Conservation (phyloP, 2,113 vertebrate genomes). For the Indicator maculatus region DNA sequence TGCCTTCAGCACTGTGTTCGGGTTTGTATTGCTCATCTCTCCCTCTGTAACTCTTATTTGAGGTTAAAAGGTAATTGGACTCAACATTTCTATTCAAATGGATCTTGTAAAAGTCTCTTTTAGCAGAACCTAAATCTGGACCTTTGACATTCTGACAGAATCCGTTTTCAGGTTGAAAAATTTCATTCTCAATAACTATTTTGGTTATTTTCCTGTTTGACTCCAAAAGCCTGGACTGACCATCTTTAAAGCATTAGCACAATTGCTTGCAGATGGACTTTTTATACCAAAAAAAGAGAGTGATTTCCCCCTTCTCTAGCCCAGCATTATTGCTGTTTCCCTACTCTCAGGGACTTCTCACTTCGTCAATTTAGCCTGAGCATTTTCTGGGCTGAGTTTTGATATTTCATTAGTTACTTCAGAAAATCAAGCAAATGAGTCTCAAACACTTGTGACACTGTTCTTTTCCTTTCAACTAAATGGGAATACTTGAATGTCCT, state of each 20-base stretch:
- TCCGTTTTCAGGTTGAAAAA: conserved; percentile 18
- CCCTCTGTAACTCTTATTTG: background rate
- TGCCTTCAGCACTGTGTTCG: accelerated
- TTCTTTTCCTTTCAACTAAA: background rate
- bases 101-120: background rate
- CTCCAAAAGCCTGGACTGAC: background rate
- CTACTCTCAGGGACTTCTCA: background rate
- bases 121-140: background rate
- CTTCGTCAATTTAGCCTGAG: conserved; percentile 1
- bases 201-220: conserved; percentile 21
- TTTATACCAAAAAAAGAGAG: background rate
- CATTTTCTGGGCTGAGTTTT: background rate
- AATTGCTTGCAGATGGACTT: conserved; percentile 38
- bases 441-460: background rate
- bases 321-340: background rate
- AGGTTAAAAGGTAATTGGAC: background rate
- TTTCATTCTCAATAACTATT: background rate
- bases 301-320: background rate
- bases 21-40: background rate
- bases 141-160: background rate
- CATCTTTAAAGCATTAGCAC: conserved; percentile 45
- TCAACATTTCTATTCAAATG: background rate
- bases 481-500: background rate
- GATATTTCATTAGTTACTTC: background rate
- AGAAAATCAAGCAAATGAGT: background rate